Evolutionary conservation across 2,113 vertebrate genomes (phyloP).

Genomic region (Leptodactylus fuscus): DNA sequence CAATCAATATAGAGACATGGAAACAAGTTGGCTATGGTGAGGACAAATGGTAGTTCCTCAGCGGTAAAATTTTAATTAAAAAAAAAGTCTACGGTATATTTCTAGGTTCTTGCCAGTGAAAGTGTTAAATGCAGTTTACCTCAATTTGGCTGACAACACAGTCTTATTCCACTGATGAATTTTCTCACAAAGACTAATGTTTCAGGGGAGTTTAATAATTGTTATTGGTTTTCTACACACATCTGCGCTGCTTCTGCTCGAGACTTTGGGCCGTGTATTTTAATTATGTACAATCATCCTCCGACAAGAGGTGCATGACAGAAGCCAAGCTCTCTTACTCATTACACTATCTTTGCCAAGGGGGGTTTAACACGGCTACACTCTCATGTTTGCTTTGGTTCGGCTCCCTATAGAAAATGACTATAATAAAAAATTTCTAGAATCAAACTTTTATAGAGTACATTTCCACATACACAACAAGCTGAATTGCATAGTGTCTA

Average conservation of each 20-base stretch:
- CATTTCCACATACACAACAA: constrained; percentile 46
- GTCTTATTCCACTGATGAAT: constrained; percentile 10
- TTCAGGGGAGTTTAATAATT: constrained; percentile 16
- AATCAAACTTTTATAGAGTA: constrained; percentile 40
- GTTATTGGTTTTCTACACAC: constrained; percentile 22
- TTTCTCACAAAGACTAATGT: constrained; percentile 10
- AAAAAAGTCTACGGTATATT: not conserved
- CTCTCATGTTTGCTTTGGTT: constrained; percentile 40
- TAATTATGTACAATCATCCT: constrained; percentile 21
- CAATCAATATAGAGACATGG: no score
- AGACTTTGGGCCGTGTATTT: constrained; percentile 8
- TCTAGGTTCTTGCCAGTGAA: not conserved
- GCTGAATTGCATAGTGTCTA: constrained; percentile 46
- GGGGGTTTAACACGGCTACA: constrained; percentile 50
- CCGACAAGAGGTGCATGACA: constrained; percentile 25
- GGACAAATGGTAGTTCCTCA: not conserved
- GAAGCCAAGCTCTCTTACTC: constrained; percentile 45
- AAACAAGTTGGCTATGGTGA: not conserved
- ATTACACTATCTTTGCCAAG: constrained; percentile 43
- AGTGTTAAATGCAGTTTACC: constrained; percentile 7
- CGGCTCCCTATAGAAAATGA: constrained; percentile 36
- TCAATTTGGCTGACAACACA: not conserved
- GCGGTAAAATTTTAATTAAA: constrained; percentile 12
- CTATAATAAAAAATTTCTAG: constrained; percentile 46
- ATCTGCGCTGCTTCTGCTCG: constrained; percentile 15